Conservation (phyloP, 1,140 invertebrate species). For the Dendroctonus ponderosae region DNA sequence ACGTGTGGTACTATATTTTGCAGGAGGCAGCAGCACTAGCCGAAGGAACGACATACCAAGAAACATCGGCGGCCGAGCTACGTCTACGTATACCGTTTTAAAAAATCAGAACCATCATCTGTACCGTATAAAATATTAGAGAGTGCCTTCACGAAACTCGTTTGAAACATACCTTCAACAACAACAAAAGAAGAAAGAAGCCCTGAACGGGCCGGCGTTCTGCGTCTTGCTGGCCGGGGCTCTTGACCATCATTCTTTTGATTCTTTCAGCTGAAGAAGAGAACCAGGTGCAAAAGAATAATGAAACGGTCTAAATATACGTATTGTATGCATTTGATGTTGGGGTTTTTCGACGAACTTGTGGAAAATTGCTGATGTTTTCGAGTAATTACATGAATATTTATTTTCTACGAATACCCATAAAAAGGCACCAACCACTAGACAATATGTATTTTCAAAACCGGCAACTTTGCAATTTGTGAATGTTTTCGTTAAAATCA, state of each 20-base stretch:
- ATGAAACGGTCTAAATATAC: constrained; percentile 21
- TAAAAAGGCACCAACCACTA: too few relatives aligned
- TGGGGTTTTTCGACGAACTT: background rate
- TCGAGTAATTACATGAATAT: too few relatives aligned
- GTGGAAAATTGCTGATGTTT: background rate
- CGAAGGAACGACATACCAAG: constrained; percentile 11
- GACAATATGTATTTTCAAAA: too few relatives aligned
- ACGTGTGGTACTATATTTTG: constrained; percentile 9
- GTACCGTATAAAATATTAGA: constrained; percentile 31
- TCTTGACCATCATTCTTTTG: constrained; percentile 26
- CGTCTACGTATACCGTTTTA: constrained; percentile 15
- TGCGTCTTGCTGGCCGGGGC: background rate
- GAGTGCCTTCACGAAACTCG: constrained; percentile 27
- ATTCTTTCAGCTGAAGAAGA: constrained; percentile 12
- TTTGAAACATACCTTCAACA: constrained; percentile 30
- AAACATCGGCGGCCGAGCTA: constrained; percentile 10
- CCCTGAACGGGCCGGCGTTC: constrained; percentile 4
- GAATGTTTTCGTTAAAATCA: too few relatives aligned
- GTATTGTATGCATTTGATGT: background rate
- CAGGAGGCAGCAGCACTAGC: constrained; percentile 4
- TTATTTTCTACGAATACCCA: too few relatives aligned
- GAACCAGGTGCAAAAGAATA: constrained; percentile 26
- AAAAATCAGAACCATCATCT: constrained; percentile 28
- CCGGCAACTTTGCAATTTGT: too few relatives aligned
- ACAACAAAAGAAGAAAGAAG: constrained; percentile 25